phyloP scores from a whole-genome alignment of 2,888 invertebrate species.

The Amphimallon solstitiale region DNA sequence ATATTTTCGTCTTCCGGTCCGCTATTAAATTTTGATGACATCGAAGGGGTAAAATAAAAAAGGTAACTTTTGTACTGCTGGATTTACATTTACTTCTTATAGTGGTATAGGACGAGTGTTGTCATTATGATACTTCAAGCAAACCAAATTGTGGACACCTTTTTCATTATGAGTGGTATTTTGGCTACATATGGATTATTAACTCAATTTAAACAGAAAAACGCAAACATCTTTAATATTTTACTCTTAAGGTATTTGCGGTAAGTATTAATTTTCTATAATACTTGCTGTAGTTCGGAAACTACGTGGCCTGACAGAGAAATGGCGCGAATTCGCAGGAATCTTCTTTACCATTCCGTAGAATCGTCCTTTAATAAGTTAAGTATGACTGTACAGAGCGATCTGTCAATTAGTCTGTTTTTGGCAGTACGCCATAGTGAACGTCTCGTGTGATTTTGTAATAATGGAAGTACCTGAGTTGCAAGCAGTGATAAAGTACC shows the following conservation, averaged over 20 bases:
- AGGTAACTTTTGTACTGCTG: neutral
- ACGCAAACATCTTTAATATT: conserved; percentile 65
- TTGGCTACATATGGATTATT: conserved; percentile 66
- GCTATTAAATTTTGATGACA: conserved; percentile 66
- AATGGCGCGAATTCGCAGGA: too few relatives aligned
- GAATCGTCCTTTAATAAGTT: too few relatives aligned
- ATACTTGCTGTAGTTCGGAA: too few relatives aligned
- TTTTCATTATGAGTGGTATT: conserved; percentile 72
- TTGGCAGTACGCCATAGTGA: too few relatives aligned
- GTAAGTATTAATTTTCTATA: conserved; percentile 61
- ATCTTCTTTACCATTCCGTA: too few relatives aligned
- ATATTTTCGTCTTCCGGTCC: conserved; percentile 68
- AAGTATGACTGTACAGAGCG: too few relatives aligned
- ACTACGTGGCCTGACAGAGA: too few relatives aligned
- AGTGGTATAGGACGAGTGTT: conserved; percentile 61
- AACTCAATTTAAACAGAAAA: conserved; percentile 63
- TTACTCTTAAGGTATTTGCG: conserved; percentile 71
- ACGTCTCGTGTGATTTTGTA: too few relatives aligned
- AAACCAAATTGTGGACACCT: conserved; percentile 73
- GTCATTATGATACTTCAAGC: conserved; percentile 68
- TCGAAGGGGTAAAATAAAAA: conserved; percentile 64
- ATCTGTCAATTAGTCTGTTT: too few relatives aligned
- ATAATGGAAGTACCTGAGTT: too few relatives aligned
- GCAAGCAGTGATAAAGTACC: too few relatives aligned
- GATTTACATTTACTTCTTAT: conserved; percentile 39